Evolutionary conservation across 1,140 invertebrate genomes (phyloP).

Genomic region (Microplitis mediator): DNA sequence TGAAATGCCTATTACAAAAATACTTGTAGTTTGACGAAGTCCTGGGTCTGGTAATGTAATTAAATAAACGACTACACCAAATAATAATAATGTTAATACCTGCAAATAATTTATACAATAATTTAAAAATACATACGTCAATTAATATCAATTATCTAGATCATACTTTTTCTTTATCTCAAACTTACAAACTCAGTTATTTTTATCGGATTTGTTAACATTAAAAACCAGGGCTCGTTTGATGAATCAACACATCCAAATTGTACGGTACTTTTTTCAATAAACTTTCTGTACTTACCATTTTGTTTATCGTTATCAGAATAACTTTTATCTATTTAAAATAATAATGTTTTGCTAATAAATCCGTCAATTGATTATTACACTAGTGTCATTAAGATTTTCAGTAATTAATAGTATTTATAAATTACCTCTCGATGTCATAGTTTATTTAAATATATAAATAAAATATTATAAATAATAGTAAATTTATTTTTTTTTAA

Average conservation of each 20-base stretch:
- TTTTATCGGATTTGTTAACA: constrained; percentile 27
- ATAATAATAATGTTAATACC: constrained; percentile 40
- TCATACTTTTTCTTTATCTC: no score
- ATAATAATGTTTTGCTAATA: no score
- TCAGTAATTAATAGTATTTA: no score
- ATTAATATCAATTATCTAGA: neutral
- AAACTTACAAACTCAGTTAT: constrained; percentile 46
- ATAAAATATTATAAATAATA: no score
- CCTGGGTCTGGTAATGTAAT: constrained; percentile 7
- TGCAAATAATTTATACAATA: constrained; percentile 30
- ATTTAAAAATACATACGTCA: neutral
- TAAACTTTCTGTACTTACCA: neutral
- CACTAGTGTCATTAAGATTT: no score
- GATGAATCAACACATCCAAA: neutral
- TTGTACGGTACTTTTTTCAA: neutral
- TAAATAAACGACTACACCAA: constrained; percentile 43
- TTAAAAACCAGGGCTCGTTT: neutral
- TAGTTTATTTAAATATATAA: neutral
- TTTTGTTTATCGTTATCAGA: neutral
- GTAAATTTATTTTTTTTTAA: neutral
- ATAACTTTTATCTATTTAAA: neutral
- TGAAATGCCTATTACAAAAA: constrained; percentile 41
- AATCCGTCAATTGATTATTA: no score
- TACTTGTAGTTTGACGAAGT: constrained; percentile 21
- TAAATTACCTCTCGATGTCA: constrained; percentile 6